These are phyloP conservation scores for Macrostomum lignano DNA, from an alignment of 1,140 invertebrate genomes.

Conservation along the genomic window DNA sequence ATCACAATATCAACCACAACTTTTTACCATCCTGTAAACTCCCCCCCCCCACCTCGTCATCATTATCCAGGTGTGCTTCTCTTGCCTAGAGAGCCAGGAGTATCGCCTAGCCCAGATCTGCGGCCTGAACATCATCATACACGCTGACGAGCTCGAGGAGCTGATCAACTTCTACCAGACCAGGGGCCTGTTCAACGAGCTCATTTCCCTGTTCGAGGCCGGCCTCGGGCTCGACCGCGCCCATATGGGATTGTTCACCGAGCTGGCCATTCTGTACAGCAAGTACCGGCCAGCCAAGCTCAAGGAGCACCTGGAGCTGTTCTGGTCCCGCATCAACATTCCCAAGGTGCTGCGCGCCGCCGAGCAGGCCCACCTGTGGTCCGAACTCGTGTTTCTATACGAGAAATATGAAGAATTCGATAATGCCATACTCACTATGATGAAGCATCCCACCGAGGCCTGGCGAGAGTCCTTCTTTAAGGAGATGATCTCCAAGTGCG, in stretches of 20 bases:
- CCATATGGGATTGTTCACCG: slow-evolving; percentile 99
- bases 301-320: slow-evolving; percentile 89
- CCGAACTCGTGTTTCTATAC: slow-evolving; percentile 90
- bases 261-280: slow-evolving; percentile 87
- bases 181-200: slow-evolving; percentile 83
- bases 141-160: slow-evolving; percentile 94
- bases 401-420: slow-evolving; percentile 99
- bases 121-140: slow-evolving; percentile 92
- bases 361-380: slow-evolving; percentile 91
- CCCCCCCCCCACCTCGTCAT: too few relatives aligned
- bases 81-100: slow-evolving; percentile 88
- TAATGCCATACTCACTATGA: slow-evolving; percentile 94
- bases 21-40: too few relatives aligned
- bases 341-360: slow-evolving; percentile 88
- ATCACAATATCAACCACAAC: too few relatives aligned
- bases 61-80: slow-evolving; percentile 84
- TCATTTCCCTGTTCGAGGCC: slow-evolving; percentile 79
- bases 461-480: slow-evolving; percentile 99
- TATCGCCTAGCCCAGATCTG: slow-evolving; percentile 96
- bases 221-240: slow-evolving; percentile 77
- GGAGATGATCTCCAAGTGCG: slow-evolving; percentile 40
- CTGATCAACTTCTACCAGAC: slow-evolving; percentile 89
- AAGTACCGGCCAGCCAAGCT: slow-evolving; percentile 97
- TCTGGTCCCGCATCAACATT: slow-evolving; percentile 98
- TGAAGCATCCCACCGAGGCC: slow-evolving; percentile 89